Base-by-base conservation (phyloP, 2,888 invertebrate genomes). In the Patella caerulea region DNA sequence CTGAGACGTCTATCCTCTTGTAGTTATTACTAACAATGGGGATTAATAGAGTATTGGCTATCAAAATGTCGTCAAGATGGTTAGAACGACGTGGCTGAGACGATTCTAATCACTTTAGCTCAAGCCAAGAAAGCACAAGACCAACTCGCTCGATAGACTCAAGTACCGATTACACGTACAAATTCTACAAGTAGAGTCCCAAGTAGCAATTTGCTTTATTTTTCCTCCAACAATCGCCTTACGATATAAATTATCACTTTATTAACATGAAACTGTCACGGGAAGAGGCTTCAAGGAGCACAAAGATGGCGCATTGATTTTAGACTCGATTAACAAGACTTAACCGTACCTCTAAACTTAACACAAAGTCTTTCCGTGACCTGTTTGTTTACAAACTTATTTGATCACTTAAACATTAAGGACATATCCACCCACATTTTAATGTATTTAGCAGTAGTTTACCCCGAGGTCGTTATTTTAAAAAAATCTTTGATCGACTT, bases 171-270 rank as follows among this genome's bases (percentile, higher is more conserved):
- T 65, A 65, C 65, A 65, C 19, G 65, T 65, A 65, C 19, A 19
- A 65, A 24, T 24, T 65, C 19, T 24, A 19, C 65, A 65, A 65
- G 65, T 65, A 65, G 65, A 65, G 24, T 45, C 65, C 65, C 65
- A 65, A 65, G 65, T 65, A 24, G 65, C 65, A 65, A 65, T 65
- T 65, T 65, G 24, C 19, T 65, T 65, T 65, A 65, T 65, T 65
- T 65, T 24, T 24, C 24, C 65, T 24, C 14, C 24, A 24, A 24
- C 65, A 65, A 65, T 65, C 65, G 65, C 24, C 65, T 65, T 65
- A 65, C 24, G 19, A 19, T 65, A 65, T 65, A 65, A 65, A 65
- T 65, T 65, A 65, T 65, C 65, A 24, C 24, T 65, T 65, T 65
- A 65, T 65, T 65, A 65, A 65, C 65, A 65, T 65, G 65, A 19